phyloP scores from a whole-genome alignment of 2,113 vertebrate genomes.

The Turnix velox region DNA sequence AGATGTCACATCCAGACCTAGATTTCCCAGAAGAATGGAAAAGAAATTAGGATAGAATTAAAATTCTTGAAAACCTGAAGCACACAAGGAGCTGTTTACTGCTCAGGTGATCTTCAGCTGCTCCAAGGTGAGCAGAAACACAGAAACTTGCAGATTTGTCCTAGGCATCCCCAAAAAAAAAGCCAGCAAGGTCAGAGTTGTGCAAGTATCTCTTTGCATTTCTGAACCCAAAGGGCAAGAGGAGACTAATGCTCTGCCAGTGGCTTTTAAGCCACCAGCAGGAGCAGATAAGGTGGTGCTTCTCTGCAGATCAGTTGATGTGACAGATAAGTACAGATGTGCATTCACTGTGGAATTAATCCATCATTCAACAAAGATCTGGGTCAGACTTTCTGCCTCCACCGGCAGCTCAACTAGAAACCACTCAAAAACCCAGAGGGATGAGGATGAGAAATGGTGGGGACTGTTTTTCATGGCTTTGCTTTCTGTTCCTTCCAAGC shows the following conservation, averaged over 20 bases:
- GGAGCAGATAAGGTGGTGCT: background rate
- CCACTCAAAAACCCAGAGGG: background rate
- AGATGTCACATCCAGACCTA: background rate
- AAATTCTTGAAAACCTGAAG: background rate
- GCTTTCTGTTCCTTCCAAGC: background rate
- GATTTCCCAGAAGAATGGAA: conserved; percentile 15
- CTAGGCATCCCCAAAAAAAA: background rate
- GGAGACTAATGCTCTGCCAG: background rate
- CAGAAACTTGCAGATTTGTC: background rate
- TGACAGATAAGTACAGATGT: background rate
- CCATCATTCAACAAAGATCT: background rate
- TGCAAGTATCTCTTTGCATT: background rate
- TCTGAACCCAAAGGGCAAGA: background rate
- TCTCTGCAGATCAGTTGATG: background rate
- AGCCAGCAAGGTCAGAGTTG: background rate
- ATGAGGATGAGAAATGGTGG: background rate
- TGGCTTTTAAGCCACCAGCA: background rate
- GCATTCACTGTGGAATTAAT: background rate
- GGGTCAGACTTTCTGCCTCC: background rate
- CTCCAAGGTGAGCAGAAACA: background rate
- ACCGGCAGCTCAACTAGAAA: background rate
- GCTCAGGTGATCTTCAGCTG: conserved; percentile 13
- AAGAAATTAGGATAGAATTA: conserved; percentile 30
- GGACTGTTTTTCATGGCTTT: background rate
- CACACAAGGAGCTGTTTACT: background rate